Evolutionary conservation across 2,888 invertebrate genomes (phyloP).

Genomic region (Apotomis betuletana): DNA sequence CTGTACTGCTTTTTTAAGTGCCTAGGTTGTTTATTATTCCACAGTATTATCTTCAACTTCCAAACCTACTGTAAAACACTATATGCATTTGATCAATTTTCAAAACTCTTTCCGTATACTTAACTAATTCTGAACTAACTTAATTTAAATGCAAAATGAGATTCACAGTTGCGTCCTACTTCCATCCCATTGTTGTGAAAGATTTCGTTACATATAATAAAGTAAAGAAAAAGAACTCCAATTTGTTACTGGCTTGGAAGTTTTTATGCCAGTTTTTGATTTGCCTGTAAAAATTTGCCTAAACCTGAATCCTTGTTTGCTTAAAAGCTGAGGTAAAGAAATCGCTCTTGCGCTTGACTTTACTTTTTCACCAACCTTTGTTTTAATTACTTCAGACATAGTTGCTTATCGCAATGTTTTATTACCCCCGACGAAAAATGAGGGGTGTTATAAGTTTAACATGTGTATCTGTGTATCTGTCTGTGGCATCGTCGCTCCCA

Average conservation of each 20-base stretch:
- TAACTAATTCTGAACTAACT: conserved; percentile 37
- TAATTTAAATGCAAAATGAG: conserved; percentile 48
- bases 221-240: conserved; percentile 58
- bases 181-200: conserved; percentile 55
- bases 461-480: too few relatives aligned
- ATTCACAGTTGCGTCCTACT: conserved; percentile 24
- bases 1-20: too few relatives aligned
- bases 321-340: conserved; percentile 8
- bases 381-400: too few relatives aligned
- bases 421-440: too few relatives aligned
- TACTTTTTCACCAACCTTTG: neutral
- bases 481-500: too few relatives aligned
- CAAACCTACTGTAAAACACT: too few relatives aligned
- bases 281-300: conserved; percentile 57
- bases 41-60: too few relatives aligned
- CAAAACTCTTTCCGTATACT: neutral
- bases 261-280: conserved; percentile 66
- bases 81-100: too few relatives aligned
- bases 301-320: conserved; percentile 2
- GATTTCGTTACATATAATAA: conserved; percentile 54
- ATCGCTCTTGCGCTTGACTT: neutral
- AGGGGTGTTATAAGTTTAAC: too few relatives aligned
- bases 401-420: too few relatives aligned
- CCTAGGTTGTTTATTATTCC: too few relatives aligned
- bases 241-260: conserved; percentile 65